Evolutionary conservation across 2,888 invertebrate genomes (phyloP).

Genomic region (Hymenopus coronatus): DNA sequence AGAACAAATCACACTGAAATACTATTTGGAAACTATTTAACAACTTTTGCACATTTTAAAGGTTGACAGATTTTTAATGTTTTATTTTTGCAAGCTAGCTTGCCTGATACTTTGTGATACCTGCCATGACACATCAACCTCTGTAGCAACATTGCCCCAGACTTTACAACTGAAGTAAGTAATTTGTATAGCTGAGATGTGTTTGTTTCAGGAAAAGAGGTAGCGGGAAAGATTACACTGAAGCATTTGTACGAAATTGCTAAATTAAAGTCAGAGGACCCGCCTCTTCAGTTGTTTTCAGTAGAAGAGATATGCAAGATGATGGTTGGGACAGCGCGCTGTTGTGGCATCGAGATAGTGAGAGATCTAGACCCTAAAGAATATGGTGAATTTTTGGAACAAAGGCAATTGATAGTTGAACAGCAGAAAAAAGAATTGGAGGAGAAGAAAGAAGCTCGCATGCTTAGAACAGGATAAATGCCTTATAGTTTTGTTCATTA

Average conservation of each 20-base stretch:
- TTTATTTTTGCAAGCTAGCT: too few relatives aligned
- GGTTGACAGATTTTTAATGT: too few relatives aligned
- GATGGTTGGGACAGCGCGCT: conserved; percentile 73
- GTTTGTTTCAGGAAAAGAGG: conserved; percentile 61
- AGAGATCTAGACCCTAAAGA: conserved; percentile 71
- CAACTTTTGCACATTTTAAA: too few relatives aligned
- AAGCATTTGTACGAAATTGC: conserved; percentile 99
- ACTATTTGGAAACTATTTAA: too few relatives aligned
- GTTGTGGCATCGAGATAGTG: conserved; percentile 84
- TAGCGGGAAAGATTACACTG: conserved; percentile 83
- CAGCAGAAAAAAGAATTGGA: conserved; percentile 73
- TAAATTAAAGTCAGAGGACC: conserved; percentile 88
- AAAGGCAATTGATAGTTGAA: conserved; percentile 67
- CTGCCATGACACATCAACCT: too few relatives aligned
- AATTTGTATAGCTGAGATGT: neutral
- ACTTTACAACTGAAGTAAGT: too few relatives aligned
- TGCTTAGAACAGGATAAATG: conserved; percentile 72
- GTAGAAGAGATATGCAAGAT: conserved; percentile 74
- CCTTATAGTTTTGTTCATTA: neutral
- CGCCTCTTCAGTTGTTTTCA: conserved; percentile 60
- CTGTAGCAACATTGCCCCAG: too few relatives aligned
- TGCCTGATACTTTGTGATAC: too few relatives aligned
- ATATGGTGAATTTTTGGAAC: conserved; percentile 76
- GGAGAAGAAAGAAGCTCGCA: conserved; percentile 84
- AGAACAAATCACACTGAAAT: too few relatives aligned